These are phyloP conservation scores for Falco cherrug DNA, from an alignment of 2,797 vertebrate genomes.

Conservation along the genomic window DNA sequence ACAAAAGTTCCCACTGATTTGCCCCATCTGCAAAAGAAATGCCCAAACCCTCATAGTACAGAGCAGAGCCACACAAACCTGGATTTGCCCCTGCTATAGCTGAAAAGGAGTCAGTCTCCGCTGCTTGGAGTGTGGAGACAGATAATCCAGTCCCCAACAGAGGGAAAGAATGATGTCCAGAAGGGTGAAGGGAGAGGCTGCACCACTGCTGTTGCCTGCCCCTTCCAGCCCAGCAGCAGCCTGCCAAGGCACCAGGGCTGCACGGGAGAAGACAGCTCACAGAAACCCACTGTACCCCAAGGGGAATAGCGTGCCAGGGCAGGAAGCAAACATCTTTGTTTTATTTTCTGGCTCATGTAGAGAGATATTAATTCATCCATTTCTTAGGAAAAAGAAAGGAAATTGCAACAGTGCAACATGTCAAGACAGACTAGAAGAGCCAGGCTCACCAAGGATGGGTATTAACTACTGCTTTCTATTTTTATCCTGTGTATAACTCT, in stretches of 20 bases:
- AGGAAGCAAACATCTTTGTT: neutral
- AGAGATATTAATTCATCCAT: neutral
- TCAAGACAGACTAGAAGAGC: neutral
- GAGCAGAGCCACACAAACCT: neutral
- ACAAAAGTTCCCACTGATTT: neutral
- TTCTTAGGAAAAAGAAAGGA: constrained; percentile 7
- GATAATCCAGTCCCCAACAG: neutral
- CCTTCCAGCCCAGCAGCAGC: neutral
- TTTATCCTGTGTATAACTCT: neutral
- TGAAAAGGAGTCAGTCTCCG: neutral
- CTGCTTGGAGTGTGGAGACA: neutral
- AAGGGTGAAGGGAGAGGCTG: neutral
- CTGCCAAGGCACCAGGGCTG: neutral
- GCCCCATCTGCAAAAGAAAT: neutral
- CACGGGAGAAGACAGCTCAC: neutral
- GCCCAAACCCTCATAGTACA: neutral
- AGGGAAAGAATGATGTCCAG: neutral
- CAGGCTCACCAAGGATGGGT: neutral
- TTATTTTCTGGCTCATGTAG: neutral
- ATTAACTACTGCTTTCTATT: constrained; percentile 60
- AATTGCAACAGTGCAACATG: constrained; percentile 15
- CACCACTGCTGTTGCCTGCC: neutral
- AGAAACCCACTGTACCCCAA: neutral
- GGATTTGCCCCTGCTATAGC: neutral
- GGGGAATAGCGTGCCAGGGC: neutral